These are phyloP conservation scores for Entomobrya multifasciata DNA, from an alignment of 2,888 invertebrate species.

Conservation along the genomic window DNA sequence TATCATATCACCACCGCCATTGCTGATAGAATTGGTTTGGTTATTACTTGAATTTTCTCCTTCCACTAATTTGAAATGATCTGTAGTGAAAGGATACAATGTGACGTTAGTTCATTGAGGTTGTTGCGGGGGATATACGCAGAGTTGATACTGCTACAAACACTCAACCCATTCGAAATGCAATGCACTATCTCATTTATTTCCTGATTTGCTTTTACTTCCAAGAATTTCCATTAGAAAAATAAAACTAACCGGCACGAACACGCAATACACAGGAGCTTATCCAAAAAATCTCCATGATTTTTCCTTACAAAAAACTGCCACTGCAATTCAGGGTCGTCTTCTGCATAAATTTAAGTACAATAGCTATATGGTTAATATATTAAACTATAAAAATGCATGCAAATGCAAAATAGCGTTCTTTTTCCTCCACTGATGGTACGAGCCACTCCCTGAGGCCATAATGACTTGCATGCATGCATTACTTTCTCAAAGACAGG, in stretches of 20 bases:
- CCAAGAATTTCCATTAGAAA: too few relatives aligned
- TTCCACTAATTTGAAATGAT: constrained; percentile 11
- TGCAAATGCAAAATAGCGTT: too few relatives aligned
- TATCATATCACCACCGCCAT: constrained; percentile 24
- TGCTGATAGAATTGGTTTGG: constrained; percentile 4
- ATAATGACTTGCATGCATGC: constrained; percentile 66
- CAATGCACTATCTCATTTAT: constrained; percentile 26
- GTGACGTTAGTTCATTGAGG: not conserved
- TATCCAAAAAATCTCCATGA: constrained; percentile 9
- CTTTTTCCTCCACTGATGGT: too few relatives aligned
- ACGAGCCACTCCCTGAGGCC: constrained; percentile 48
- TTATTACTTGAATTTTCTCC: not conserved
- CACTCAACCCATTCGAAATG: not conserved
- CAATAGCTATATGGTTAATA: too few relatives aligned
- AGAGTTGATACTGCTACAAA: not conserved
- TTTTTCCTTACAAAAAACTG: not conserved
- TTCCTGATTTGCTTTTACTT: not conserved
- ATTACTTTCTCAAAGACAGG: too few relatives aligned
- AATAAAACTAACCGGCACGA: not conserved
- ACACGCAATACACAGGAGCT: not conserved
- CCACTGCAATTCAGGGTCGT: constrained; percentile 28
- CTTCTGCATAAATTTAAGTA: constrained; percentile 28
- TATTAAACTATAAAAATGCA: too few relatives aligned
- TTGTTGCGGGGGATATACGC: not conserved
- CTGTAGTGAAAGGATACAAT: constrained; percentile 13